A percentile compares a stretch with the other conserved stretches of the same genome.
Evolutionary conservation across 2,797 vertebrate genomes (phyloP).

Genomic region (Cottoperca gobio): DNA sequence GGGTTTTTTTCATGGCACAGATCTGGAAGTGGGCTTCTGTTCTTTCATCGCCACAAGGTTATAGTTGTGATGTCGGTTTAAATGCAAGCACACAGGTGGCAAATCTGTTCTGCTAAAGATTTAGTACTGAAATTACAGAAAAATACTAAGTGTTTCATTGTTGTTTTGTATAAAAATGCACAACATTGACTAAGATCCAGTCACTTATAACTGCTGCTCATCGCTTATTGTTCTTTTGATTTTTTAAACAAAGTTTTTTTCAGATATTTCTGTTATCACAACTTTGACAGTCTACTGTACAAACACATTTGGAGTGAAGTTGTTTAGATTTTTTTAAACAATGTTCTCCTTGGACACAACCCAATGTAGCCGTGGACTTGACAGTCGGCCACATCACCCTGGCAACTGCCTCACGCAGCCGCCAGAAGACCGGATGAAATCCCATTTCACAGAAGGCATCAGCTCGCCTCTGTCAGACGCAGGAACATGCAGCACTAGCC

Average conservation of each 20-base stretch:
- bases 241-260: neutral
- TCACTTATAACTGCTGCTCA: neutral
- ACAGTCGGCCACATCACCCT: neutral
- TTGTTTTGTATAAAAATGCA: neutral
- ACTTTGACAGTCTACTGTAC: too few relatives aligned
- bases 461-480: neutral
- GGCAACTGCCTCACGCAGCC: neutral
- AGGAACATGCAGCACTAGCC: neutral
- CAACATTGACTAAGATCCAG: neutral
- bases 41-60: neutral
- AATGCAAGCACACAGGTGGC: too few relatives aligned
- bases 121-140: neutral
- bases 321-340: neutral
- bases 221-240: conserved; percentile 3
- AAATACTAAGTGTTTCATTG: neutral
- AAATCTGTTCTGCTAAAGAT: neutral
- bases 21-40: neutral
- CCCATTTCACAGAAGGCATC: neutral
- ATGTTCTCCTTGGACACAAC: neutral
- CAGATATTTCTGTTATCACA: too few relatives aligned
- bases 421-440: conserved; percentile 2
- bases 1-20: neutral
- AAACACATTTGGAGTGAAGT: too few relatives aligned
- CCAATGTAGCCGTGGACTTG: neutral
- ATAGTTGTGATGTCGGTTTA: neutral